phyloP scores from a whole-genome alignment of 2,113 vertebrate genomes.

The Motacilla alba region DNA sequence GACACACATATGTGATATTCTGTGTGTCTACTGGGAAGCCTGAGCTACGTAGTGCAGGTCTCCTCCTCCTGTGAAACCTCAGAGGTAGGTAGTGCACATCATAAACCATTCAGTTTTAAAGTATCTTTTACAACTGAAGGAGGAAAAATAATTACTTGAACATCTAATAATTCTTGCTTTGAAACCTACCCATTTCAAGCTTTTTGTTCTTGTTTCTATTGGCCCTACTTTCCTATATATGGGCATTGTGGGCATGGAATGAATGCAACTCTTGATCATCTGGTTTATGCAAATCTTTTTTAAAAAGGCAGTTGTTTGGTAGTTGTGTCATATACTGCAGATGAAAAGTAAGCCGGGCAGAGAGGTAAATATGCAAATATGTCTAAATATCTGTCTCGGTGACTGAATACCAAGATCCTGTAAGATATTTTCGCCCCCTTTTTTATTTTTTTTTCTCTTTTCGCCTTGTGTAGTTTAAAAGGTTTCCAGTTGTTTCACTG shows the following conservation, averaged over 20 bases:
- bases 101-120: background rate
- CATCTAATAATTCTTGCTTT: background rate
- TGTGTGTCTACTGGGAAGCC: background rate
- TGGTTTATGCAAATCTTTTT: background rate
- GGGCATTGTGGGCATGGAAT: background rate
- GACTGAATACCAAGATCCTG: background rate
- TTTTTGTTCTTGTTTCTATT: background rate
- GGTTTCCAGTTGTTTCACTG: background rate
- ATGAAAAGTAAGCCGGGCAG: background rate
- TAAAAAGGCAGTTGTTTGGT: background rate
- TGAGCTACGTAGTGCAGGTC: rapidly evolving
- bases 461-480: background rate
- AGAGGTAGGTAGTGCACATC: background rate
- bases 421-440: background rate
- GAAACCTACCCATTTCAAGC: background rate
- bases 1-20: rapidly evolving
- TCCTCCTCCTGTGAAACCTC: background rate
- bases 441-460: too few relatives aligned
- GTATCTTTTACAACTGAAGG: background rate
- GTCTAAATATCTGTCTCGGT: background rate
- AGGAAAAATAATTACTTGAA: background rate
- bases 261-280: background rate
- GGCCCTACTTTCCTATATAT: background rate
- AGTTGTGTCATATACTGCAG: background rate
- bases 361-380: background rate